Base-by-base conservation (phyloP, 2,113 vertebrate genomes). In the Macquaria australasica region DNA sequence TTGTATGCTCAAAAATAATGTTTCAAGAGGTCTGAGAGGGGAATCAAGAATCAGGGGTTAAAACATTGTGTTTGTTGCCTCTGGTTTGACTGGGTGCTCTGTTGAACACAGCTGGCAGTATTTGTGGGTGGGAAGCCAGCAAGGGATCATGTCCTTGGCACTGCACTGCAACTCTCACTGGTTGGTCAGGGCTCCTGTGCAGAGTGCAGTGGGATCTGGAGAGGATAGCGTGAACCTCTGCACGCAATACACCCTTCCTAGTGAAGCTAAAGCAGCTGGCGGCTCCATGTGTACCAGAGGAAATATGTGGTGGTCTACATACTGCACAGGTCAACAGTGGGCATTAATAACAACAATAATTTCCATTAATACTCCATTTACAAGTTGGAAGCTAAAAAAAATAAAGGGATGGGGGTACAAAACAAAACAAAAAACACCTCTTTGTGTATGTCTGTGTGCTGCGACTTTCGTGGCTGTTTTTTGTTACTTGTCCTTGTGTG, bases 71-170 rank as follows among this genome's bases (percentile, higher is more conserved):
- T 67, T 45, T 45, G 51, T 73, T 72, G 77, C 66, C 81, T 80
- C 72, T 53, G 41, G 78, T 74, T 63, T 62, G 70, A 50, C 51
- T 56, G 23, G 28, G 45, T 74, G 34, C 45, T 60, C 74, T 14
- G 53, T 12, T 4, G 6, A 72, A 84, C 41, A 56, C 48, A 70
- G 56, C 69, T 50, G 56, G 56, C 37, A 77, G 11, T 60, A 43
- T 60, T n/a, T 41, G 43, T 74, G 50, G 48, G 62, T 86, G 74
- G 79, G 74, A 68, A 62, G 79, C 37, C 53, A 51, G 43, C 60
- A 0, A 15, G 41, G 16, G 31, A 68, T 81, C 43, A 28, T 31
- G 69, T 68, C 69, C 70, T 78, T 75, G 63, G 70, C 70, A 31
- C 31, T n/a, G 53, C 9, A 51, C 39, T 74, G 31, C 16, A 9